A percentile compares a stretch with the other conserved stretches of the same genome.
phyloP scores from a whole-genome alignment of 2,113 vertebrate genomes.

The Gavialis gangeticus region DNA sequence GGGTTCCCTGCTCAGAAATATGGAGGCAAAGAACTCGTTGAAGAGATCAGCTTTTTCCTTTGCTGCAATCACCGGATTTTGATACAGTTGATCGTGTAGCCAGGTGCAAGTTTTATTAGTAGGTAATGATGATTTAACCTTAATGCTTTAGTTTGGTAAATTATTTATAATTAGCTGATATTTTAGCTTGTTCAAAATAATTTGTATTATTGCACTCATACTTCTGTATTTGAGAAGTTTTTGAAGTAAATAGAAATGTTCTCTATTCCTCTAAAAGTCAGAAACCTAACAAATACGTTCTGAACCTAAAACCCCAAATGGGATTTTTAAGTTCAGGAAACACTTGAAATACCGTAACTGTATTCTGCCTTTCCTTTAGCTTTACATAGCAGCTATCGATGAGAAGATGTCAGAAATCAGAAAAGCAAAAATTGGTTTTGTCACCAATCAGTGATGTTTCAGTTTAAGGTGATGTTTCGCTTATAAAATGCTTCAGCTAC shows the following conservation, averaged over 20 bases:
- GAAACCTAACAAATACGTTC: background rate
- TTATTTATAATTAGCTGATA: background rate
- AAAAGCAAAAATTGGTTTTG: slow-evolving; percentile 39
- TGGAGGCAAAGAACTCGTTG: too few relatives aligned
- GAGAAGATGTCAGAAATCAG: slow-evolving; percentile 29
- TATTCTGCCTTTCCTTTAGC: slow-evolving; percentile 14
- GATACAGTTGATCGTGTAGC: background rate
- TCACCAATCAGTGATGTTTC: slow-evolving; percentile 2
- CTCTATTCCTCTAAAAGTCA: background rate
- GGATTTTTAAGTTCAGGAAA: background rate
- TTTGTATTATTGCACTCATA: background rate
- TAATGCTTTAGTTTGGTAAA: background rate
- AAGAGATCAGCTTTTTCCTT: too few relatives aligned
- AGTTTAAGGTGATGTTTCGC: slow-evolving; percentile 34
- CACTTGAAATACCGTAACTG: background rate
- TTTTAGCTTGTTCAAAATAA: background rate
- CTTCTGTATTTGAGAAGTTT: background rate
- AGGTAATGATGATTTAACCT: background rate
- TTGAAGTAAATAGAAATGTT: background rate
- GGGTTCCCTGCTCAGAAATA: too few relatives aligned
- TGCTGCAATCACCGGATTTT: background rate
- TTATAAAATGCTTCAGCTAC: slow-evolving; percentile 3
- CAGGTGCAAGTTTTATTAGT: background rate
- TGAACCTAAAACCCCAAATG: background rate
- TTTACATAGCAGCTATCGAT: slow-evolving; percentile 21